Evolutionary conservation across 2,797 vertebrate genomes (phyloP), one percentile per base, ranked within the genome.

Genomic region (Megaceryle alcyon): DNA sequence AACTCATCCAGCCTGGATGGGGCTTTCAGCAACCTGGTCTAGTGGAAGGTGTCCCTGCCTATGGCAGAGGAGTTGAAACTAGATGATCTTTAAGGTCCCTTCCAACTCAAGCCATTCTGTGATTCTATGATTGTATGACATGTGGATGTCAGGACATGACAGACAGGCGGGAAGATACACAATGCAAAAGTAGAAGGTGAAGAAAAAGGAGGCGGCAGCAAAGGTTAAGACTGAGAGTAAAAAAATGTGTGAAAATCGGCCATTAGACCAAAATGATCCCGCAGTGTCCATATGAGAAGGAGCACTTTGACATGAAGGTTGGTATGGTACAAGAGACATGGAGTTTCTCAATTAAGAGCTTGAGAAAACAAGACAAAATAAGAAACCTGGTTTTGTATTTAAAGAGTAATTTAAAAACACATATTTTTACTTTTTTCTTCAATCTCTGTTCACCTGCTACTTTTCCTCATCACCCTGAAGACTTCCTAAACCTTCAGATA

Each of bases 301-400:
- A 75, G 21, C 13, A n/a, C 43, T 65, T 83, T 14, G 33, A 56
- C 63, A 51, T 7, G 1, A 18, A 69, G 29, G 23, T n/a, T 7
- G 2, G 17, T 4, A 17, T 1, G 28, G 8, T 6, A 69, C 1
- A 3, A 1, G 2, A 85, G 14, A 44, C 0, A 0, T 37, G 22
- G 14, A 82, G 11, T 23, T 84, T 84, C 75, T 54, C 43, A 78
- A 33, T 3, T 9, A 60, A 51, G 8, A 85, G 15, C 10, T 59
- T 71, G 31, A 61, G 53, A 66, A 59, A 75, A 7, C 3, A 18
- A 19, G 5, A 54, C 6, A 14, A 64, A 91, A 72, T 13, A 60
- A 43, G 0, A 18, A 10, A 54, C 4, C 5, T 28, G 15, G 31
- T 43, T 29, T 33, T 49, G 5, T 16, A 39, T 87, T 59, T 35